Base-by-base conservation (phyloP, 2,888 invertebrate genomes). In the Pammene fasciana region DNA sequence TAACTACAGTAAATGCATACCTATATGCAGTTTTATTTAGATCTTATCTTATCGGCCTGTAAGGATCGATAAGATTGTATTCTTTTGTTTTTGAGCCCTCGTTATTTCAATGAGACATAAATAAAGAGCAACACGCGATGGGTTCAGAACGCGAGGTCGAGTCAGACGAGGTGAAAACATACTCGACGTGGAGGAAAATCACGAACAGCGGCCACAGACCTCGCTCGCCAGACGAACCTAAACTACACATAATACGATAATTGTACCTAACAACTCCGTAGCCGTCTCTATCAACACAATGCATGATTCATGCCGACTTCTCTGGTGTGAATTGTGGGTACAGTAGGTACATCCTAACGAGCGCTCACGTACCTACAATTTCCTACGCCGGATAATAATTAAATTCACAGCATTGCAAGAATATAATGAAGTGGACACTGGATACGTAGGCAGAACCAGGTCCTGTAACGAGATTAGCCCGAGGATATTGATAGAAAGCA, bases 301-400 rank as follows among this genome's bases (percentile, higher is more conserved):
- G 78, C 76, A 80, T 87, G 86, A 88, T 78, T 86, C 85, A 88
- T 79, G 72, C 72, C 71, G 73, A 48, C 72, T 57, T 45, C 57
- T 64, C 57, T 71, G 71, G 72, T 74, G 65, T 65, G 54, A 70
- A 65, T 65, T 48, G 70, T 38, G 57, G 18, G 73, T 70, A 72
- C 75, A 75, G 70, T 38, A 48, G 18, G 73, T 70, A 72, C 75
- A 75, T 74, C 74, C 67, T 71, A 70, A 74, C 71, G 70, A 74
- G 46, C 71, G 74, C 78, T 77, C 72, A 71, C 78, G 78, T 80
- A 77, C 26, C 4, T 26, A 26, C 74, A 26, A 60, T 54, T 54
- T 46, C 54, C 55, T 45, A 54, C 46, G 14, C 10, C 59, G 65
- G 65, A 70, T 70, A 60, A 46, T 65, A 65, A 65, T 70, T 60